Evolutionary conservation across 2,888 invertebrate genomes (phyloP), one percentile per base, ranked within the genome.

Genomic region (Eupithecia pulchellata): DNA sequence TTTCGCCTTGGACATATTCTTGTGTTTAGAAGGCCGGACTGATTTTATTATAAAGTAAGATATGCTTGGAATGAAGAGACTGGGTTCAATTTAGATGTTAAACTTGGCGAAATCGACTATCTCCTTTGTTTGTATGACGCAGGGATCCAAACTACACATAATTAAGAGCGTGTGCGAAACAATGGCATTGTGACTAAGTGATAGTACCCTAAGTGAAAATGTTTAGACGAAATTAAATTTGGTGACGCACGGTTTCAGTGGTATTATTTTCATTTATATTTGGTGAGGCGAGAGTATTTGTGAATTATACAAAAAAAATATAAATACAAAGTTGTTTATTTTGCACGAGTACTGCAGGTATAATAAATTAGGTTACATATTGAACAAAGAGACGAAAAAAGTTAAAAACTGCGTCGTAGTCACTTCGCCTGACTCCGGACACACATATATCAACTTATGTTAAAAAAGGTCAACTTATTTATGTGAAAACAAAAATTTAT

Each of bases 151-250:
- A 63, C 25, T 55, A 58, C 57, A 68, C 34, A 30, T 4, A 58
- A 47, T 47, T 47, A 20, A 9, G 20, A 64, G 57, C 57, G 57
- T 36, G 34, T 27, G 20, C 13, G 20, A 66, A 66, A 62, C 66
- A 70, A 70, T 70, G 69, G 39, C 36, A 20, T 55, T 69, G 69
- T 62, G 69, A 62, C 55, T 61, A 69, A n/a, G n/a, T 47, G 47
- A 20, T 47, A 47, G 47, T 17, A 47, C 47, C 47, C 20, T 47
- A 20, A 47, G 6, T 47, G 20, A 20, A 47, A 20, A 3, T 20
- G 47, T 47, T 20, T 20, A 20, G 20, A 3, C 11, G 9, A 9
- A 47, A 47, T 47, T 47, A 47, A 9, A 47, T 47, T 47, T 20
- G 11, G 20, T 11, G 20, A 47, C 47, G 20, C n/a, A 42, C n/a